Evolutionary conservation across 2,113 vertebrate species (phyloP).

Genomic region (Seriola aureovittata): DNA sequence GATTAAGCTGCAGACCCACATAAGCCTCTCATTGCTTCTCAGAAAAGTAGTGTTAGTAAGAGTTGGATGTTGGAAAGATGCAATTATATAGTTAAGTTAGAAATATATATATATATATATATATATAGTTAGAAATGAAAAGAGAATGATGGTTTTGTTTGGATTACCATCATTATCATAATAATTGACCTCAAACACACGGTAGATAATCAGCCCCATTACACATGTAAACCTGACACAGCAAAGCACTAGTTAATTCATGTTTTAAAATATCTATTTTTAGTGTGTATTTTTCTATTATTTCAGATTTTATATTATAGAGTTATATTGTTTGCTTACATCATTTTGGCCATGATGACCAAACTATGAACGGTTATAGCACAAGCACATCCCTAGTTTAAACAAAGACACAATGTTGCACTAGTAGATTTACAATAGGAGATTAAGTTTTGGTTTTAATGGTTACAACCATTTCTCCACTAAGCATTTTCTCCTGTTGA

Average conservation of each 20-base stretch:
- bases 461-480: background rate
- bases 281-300: background rate
- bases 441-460: background rate
- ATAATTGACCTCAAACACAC: background rate
- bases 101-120: background rate
- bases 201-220: background rate
- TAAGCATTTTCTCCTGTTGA: background rate
- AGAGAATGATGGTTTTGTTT: background rate
- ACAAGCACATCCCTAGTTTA: background rate
- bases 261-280: background rate
- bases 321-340: background rate
- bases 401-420: background rate
- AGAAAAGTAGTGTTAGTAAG: background rate
- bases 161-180: background rate
- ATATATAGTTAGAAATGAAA: background rate
- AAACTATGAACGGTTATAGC: background rate
- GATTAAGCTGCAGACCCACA: background rate
- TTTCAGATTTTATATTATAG: background rate
- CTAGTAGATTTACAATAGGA: background rate
- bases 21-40: background rate
- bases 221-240: background rate
- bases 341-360: background rate
- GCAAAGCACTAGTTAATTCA: background rate
- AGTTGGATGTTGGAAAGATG: background rate
- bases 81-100: background rate